Percentiles rank a stretch among this genome's conserved stretches.
These are phyloP conservation scores for Ericerus pela DNA, from an alignment of 1,140 invertebrate species.

Conservation along the genomic window DNA sequence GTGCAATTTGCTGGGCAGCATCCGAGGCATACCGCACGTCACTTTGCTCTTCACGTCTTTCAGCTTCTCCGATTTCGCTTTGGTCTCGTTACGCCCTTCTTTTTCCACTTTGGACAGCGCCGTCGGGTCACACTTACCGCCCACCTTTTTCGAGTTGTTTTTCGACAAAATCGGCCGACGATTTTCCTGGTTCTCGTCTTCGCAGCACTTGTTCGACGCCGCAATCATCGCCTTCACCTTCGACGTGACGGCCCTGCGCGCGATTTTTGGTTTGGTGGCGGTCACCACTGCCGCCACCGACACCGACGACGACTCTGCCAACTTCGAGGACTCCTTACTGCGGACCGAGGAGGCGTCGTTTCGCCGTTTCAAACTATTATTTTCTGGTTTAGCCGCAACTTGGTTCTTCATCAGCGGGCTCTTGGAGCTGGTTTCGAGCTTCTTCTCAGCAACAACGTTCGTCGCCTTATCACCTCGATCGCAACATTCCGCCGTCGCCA, in stretches of 20 bases:
- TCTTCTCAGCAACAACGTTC: no score
- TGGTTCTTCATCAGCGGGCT: not conserved
- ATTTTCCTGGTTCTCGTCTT: conserved; percentile 25
- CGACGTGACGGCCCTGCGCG: conserved; percentile 52
- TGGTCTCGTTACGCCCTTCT: conserved; percentile 49
- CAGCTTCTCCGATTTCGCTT: conserved; percentile 42
- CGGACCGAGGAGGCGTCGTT: not conserved
- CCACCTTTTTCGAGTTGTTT: conserved; percentile 30
- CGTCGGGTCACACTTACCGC: conserved; percentile 56
- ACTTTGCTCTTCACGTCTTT: conserved; percentile 72
- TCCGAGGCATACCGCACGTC: conserved; percentile 24
- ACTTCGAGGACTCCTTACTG: conserved; percentile 4
- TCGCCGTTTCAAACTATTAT: not conserved
- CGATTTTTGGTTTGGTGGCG: conserved; percentile 57
- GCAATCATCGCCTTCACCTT: conserved; percentile 56
- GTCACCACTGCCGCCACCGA: no score
- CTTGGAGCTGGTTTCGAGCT: not conserved
- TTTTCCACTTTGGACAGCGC: conserved; percentile 67
- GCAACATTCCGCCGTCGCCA: no score
- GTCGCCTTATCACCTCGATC: no score
- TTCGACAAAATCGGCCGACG: conserved; percentile 26
- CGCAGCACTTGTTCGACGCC: conserved; percentile 31
- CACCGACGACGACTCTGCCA: conserved; percentile 1
- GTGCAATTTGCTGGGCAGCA: not conserved
- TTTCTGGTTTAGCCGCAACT: not conserved